Evolutionary conservation across 2,113 vertebrate species (phyloP).

Genomic region (Protobothrops mucrosquamatus): DNA sequence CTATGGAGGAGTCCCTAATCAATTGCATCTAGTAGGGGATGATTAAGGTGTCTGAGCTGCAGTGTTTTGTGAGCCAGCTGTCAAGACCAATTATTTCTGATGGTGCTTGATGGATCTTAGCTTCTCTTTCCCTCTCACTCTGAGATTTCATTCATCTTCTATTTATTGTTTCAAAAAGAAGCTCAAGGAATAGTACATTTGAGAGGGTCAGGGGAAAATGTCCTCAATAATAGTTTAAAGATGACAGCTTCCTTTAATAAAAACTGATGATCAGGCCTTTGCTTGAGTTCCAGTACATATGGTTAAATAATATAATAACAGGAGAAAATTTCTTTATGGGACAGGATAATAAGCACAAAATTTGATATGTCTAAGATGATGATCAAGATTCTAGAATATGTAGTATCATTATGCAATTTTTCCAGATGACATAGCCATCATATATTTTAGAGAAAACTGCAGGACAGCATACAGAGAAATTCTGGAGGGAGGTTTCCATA

Average conservation of each 20-base stretch:
- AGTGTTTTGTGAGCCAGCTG: slow-evolving; percentile 35
- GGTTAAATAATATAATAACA: not conserved
- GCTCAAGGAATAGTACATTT: slow-evolving; percentile 11
- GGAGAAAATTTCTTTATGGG: not conserved
- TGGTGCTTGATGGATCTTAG: slow-evolving; percentile 20
- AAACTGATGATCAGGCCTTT: slow-evolving; percentile 21
- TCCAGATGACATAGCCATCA: not conserved
- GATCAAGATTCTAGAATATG: not conserved
- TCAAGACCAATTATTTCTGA: slow-evolving; percentile 42
- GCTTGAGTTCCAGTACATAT: not conserved
- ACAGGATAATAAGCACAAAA: not conserved
- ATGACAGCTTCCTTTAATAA: slow-evolving; percentile 29
- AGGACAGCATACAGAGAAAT: not conserved
- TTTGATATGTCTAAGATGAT: not conserved
- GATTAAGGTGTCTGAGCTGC: slow-evolving; percentile 33
- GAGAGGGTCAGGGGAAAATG: not conserved
- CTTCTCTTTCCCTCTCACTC: not conserved
- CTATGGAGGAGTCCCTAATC: slow-evolving; percentile 7
- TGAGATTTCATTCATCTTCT: slow-evolving; percentile 14
- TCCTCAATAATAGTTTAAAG: not conserved
- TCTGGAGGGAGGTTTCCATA: too few relatives aligned
- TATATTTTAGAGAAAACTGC: not conserved
- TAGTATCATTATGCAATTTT: not conserved
- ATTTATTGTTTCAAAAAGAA: slow-evolving; percentile 27
- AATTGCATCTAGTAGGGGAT: slow-evolving; percentile 21